A percentile compares a stretch with the other conserved stretches of the same genome.
These are phyloP conservation scores for Philopedon plagiatum DNA, from an alignment of 2,888 invertebrate species.

Conservation along the genomic window DNA sequence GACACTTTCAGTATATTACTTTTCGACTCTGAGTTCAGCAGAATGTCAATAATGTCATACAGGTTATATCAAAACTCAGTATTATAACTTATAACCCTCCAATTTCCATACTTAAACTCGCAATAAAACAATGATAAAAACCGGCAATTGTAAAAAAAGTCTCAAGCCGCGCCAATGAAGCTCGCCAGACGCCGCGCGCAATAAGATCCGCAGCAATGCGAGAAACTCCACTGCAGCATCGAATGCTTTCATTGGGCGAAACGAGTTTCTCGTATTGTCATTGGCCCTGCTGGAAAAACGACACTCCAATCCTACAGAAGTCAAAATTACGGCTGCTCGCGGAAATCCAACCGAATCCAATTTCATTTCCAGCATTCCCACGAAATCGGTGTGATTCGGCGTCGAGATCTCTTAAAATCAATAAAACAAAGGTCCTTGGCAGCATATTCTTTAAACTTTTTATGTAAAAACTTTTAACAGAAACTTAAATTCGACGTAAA, in stretches of 20 bases:
- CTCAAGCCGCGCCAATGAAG: slow-evolving; percentile 56
- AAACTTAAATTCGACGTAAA: not conserved
- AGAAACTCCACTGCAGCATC: slow-evolving; percentile 65
- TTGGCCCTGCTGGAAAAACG: slow-evolving; percentile 62
- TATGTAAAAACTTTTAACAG: not conserved
- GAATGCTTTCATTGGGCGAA: slow-evolving; percentile 66
- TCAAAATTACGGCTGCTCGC: slow-evolving; percentile 52
- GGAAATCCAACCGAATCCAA: slow-evolving; percentile 54
- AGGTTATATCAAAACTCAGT: too few species aligned
- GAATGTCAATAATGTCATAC: too few species aligned
- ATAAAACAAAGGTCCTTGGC: slow-evolving; percentile 37
- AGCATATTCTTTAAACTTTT: not conserved
- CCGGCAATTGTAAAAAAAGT: slow-evolving; percentile 62
- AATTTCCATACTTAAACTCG: slow-evolving; percentile 46
- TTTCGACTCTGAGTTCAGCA: too few species aligned
- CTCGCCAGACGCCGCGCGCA: slow-evolving; percentile 56
- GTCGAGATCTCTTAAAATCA: slow-evolving; percentile 47
- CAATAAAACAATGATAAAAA: slow-evolving; percentile 57
- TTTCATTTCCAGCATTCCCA: slow-evolving; percentile 51
- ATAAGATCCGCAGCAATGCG: slow-evolving; percentile 65
- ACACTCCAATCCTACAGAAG: slow-evolving; percentile 54
- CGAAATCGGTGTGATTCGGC: slow-evolving; percentile 47
- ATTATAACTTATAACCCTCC: too few species aligned
- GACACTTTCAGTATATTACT: too few species aligned
- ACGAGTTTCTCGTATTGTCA: slow-evolving; percentile 69